A percentile compares a stretch with the other conserved stretches of the same genome.
phyloP scores from a whole-genome alignment of 2,797 vertebrate species.

The Sarcophilus harrisii region DNA sequence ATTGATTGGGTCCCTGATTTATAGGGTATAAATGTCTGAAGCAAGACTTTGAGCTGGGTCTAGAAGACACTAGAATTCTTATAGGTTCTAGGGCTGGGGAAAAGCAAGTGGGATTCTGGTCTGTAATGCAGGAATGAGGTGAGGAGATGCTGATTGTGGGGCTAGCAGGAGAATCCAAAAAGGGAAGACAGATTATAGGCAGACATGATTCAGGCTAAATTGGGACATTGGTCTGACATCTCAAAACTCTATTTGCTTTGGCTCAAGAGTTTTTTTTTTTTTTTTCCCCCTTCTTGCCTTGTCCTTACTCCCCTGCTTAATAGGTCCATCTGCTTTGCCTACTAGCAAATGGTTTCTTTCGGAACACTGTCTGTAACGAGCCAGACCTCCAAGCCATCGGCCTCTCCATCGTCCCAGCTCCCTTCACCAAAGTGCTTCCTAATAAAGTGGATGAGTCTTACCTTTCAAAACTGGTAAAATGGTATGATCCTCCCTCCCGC shows the following conservation, averaged over 20 bases:
- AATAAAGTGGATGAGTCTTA: conserved; percentile 85
- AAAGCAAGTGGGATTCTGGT: neutral
- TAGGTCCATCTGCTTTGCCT: conserved; percentile 97
- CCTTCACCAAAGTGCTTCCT: conserved; percentile 85
- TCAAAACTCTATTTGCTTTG: conserved; percentile 19
- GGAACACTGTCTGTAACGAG: conserved; percentile 89
- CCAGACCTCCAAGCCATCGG: conserved; percentile 92
- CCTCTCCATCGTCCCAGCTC: conserved; percentile 91
- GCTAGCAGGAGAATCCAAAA: neutral
- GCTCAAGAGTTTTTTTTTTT: neutral
- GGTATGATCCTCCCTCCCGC: conserved; percentile 84
- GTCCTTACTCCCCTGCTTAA: neutral
- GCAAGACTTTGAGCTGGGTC: neutral
- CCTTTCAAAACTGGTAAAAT: conserved; percentile 92
- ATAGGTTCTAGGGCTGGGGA: neutral
- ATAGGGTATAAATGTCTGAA: neutral
- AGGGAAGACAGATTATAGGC: neutral
- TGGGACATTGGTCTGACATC: neutral
- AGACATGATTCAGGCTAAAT: neutral
- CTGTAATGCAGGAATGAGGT: neutral
- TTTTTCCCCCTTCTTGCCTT: neutral
- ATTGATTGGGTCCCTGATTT: neutral
- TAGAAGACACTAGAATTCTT: neutral
- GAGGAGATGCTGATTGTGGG: neutral
- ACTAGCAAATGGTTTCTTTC: conserved; percentile 92